Percentiles rank a stretch among this genome's conserved stretches.
phyloP scores from a whole-genome alignment of 2,113 vertebrate genomes.

The Hippocampus zosterae region DNA sequence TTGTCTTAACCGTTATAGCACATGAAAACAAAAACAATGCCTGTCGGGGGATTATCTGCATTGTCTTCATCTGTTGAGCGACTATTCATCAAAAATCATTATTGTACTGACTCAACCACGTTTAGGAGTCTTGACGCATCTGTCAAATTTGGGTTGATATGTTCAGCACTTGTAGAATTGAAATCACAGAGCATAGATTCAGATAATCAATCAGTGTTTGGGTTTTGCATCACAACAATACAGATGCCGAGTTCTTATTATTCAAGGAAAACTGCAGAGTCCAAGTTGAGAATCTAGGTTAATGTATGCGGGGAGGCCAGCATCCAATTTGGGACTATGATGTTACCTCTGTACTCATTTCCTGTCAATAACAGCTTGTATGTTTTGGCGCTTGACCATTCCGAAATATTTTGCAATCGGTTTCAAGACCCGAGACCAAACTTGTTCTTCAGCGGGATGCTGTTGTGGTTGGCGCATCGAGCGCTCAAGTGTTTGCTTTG shows the following conservation, averaged over 20 bases:
- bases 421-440: slow-evolving; percentile 16
- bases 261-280: slow-evolving; percentile 8
- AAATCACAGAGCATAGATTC: background rate
- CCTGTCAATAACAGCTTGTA: slow-evolving; percentile 12
- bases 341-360: slow-evolving; percentile 17
- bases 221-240: background rate
- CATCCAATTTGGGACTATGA: slow-evolving; percentile 3
- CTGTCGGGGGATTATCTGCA: no score
- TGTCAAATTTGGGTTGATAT: background rate
- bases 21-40: no score
- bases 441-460: slow-evolving; percentile 30
- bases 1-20: no score
- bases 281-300: slow-evolving; percentile 6
- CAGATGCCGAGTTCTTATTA: background rate
- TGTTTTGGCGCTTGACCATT: slow-evolving; percentile 19
- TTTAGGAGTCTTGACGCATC: background rate
- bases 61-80: no score
- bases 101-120: no score
- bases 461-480: slow-evolving; percentile 43
- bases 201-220: background rate
- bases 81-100: no score
- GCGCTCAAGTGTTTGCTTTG: slow-evolving; percentile 54
- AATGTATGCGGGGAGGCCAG: slow-evolving; percentile 7
- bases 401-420: background rate
- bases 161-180: background rate